phyloP scores from a whole-genome alignment of 2,888 invertebrate genomes.

The Anorthoa munda region DNA sequence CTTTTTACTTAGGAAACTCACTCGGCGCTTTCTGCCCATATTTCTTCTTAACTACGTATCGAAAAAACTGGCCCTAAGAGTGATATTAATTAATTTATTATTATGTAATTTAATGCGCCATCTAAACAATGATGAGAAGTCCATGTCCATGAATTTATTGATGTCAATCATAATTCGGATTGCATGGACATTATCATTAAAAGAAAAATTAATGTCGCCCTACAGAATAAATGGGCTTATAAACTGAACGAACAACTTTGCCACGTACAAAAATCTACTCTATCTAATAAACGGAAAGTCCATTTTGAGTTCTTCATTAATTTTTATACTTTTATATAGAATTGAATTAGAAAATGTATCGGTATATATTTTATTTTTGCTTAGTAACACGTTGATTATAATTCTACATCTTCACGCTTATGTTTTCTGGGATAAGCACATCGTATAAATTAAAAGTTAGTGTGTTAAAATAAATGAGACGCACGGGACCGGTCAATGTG shows the following conservation, averaged over 20 bases:
- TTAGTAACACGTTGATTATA: conserved; percentile 1
- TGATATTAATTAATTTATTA: no score
- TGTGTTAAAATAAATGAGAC: background rate
- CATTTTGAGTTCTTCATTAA: background rate
- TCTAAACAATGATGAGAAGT: background rate
- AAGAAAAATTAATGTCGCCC: conserved; percentile 34
- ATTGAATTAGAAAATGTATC: background rate
- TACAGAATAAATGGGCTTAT: conserved; percentile 20
- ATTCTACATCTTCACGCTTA: background rate
- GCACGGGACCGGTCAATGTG: no score
- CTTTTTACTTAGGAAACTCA: no score
- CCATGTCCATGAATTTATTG: conserved; percentile 19
- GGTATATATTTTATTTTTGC: background rate
- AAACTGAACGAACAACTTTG: background rate
- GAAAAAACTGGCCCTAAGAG: no score
- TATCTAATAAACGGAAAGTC: background rate
- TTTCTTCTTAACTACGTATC: no score
- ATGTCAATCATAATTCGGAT: conserved; percentile 18
- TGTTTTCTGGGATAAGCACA: background rate
- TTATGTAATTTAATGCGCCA: background rate
- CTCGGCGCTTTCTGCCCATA: no score
- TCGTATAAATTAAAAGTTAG: background rate
- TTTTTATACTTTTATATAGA: background rate
- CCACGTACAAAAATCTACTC: background rate
- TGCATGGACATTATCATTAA: conserved; percentile 12